Evolutionary conservation across 2,113 vertebrate species (phyloP), one percentile per base, ranked within the genome.

Genomic region (Tylochromis polylepis): DNA sequence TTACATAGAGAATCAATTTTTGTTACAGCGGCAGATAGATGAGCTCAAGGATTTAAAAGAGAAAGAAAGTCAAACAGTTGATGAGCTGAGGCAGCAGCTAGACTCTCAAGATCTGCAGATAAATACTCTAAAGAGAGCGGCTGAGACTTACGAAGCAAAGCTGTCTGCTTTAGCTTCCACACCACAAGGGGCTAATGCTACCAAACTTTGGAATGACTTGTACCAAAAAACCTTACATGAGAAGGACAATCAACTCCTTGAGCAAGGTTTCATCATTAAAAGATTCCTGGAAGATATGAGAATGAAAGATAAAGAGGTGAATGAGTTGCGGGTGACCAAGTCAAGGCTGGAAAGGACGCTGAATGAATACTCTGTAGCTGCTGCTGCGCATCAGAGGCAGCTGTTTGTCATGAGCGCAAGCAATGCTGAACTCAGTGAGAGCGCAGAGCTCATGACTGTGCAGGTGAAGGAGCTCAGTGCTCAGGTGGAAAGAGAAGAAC

Each of bases 171-270:
- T 98, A 18, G 94, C 96, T 0, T 94, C 95, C 53, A 94, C 93
- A 11, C 93, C 97, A 60, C 95, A 95, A n/a, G 95, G 93, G 31
- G 94, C 95, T 31, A 93, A 95, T 0, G 95, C 96, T 46, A 79
- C 95, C 86, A 96, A 95, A 81, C 90, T 88, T 1, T 98, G 97
- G 97, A 95, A 96, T 57, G 41, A 57, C 14, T 62, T 96, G 55
- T 97, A 96, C 90, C 96, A 96, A 31, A 96, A 97, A 67, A 90
- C 89, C 10, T 92, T 98, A 41, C 94, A 96, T 8, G 97, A 90
- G 84, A 98, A 97, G 89, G 97, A 98, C 41, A 96, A 87, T 46
- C 96, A 97, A 89, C 91, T 97, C 20, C 95, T 96, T 5, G 96
- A 97, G 2, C 94, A 96, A 82, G 95, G 95, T 29, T 95, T 92